Percentiles rank a stretch among this genome's conserved stretches.
Evolutionary conservation across 2,888 invertebrate species (phyloP).

Genomic region (Allophyes oxyacanthae): DNA sequence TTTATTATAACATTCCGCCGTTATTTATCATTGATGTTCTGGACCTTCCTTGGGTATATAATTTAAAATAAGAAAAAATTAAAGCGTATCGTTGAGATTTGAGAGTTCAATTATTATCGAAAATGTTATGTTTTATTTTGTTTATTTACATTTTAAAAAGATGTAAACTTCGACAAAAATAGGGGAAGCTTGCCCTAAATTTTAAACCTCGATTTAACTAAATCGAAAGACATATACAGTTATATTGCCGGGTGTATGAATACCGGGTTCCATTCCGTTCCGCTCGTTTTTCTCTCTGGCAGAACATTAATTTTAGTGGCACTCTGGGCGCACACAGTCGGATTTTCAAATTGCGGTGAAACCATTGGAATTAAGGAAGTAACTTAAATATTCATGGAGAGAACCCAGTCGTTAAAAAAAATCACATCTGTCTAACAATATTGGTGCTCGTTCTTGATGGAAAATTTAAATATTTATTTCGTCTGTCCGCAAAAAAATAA

Average conservation of each 20-base stretch:
- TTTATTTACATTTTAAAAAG: no score
- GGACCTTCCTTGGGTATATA: no score
- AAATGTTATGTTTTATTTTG: no score
- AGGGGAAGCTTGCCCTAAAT: no score
- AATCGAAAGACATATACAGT: slow-evolving; percentile 57
- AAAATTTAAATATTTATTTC: slow-evolving; percentile 1
- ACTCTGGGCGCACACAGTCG: slow-evolving; percentile 77
- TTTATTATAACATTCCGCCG: no score
- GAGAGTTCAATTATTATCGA: no score
- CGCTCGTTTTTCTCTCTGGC: slow-evolving; percentile 87
- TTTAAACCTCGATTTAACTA: slow-evolving; percentile 69
- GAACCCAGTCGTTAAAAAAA: slow-evolving; percentile 39
- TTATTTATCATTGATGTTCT: no score
- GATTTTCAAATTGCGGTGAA: slow-evolving; percentile 83
- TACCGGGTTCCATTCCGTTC: slow-evolving; percentile 66
- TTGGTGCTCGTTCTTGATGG: slow-evolving; percentile 9
- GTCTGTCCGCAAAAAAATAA: neutral
- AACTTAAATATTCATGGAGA: slow-evolving; percentile 67
- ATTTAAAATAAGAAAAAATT: no score
- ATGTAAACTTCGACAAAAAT: no score
- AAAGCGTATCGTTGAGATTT: no score
- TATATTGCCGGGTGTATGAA: slow-evolving; percentile 65
- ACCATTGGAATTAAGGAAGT: slow-evolving; percentile 75
- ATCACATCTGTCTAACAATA: slow-evolving; percentile 13
- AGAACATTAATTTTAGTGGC: slow-evolving; percentile 88